These are phyloP conservation scores for Kryphioiulus occultus DNA, from an alignment of 2,888 invertebrate genomes.

Conservation along the genomic window DNA sequence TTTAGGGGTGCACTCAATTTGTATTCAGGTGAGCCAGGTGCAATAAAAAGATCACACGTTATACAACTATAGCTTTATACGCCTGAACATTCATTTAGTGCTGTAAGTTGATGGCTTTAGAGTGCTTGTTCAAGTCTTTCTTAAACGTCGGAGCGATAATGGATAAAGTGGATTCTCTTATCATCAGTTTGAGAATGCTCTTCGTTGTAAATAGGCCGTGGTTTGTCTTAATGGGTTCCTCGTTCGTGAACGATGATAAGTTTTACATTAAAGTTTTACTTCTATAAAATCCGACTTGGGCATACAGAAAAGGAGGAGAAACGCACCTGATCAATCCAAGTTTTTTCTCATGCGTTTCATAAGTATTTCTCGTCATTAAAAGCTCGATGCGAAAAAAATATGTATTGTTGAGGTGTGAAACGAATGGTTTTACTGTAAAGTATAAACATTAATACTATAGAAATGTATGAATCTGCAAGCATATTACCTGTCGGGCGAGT, in stretches of 20 bases:
- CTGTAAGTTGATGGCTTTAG: slow-evolving; percentile 11
- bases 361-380: too few relatives aligned
- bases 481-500: too few relatives aligned
- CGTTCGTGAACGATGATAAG: not conserved
- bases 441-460: too few relatives aligned
- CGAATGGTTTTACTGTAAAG: too few relatives aligned
- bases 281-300: not conserved
- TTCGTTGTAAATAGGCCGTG: slow-evolving; percentile 3
- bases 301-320: not conserved
- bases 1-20: not conserved
- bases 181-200: slow-evolving; percentile 22
- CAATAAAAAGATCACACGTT: slow-evolving; percentile 6
- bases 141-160: slow-evolving; percentile 18
- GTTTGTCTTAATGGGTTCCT: slow-evolving; percentile 14
- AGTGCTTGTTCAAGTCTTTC: slow-evolving; percentile 17
- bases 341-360: too few relatives aligned
- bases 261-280: slow-evolving; percentile 2
- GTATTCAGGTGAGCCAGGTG: slow-evolving; percentile 12
- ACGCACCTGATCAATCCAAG: not conserved
- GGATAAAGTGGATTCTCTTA: slow-evolving; percentile 25
- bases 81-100: not conserved
- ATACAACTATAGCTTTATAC: not conserved
- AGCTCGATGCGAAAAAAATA: too few relatives aligned
- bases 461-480: too few relatives aligned
- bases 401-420: too few relatives aligned